Percentiles rank a stretch among this genome's conserved stretches.
Conservation (phyloP, 2,888 invertebrate species). For the Tachina grossa region DNA sequence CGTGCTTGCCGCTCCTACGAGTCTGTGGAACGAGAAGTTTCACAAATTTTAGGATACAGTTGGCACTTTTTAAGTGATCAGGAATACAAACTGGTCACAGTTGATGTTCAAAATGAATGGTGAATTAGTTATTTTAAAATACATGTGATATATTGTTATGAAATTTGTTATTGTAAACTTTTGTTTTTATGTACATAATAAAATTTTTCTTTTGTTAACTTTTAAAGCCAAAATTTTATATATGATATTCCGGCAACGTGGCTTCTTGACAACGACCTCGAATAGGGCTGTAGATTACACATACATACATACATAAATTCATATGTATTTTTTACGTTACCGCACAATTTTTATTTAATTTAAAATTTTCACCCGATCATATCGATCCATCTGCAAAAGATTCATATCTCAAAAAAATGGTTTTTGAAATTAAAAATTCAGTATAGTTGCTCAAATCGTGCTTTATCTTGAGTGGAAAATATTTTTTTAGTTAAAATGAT, state of each 20-base stretch:
- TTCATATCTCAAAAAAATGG: too few relatives aligned
- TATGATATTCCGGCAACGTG: not conserved
- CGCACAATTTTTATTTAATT: too few relatives aligned
- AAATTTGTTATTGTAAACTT: slow-evolving; percentile 32
- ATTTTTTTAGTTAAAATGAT: too few relatives aligned
- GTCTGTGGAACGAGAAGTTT: slow-evolving; percentile 87
- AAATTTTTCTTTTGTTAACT: slow-evolving; percentile 39
- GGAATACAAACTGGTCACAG: slow-evolving; percentile 84
- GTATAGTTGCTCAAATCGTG: too few relatives aligned
- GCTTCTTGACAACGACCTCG: too few relatives aligned
- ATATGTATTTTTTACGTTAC: too few relatives aligned
- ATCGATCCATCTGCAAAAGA: too few relatives aligned
- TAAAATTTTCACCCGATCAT: too few relatives aligned
- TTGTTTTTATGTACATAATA: slow-evolving; percentile 30
- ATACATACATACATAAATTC: too few relatives aligned
- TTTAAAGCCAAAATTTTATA: not conserved
- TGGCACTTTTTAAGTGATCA: slow-evolving; percentile 88
- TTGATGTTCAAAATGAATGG: slow-evolving; percentile 78
- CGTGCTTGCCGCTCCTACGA: slow-evolving; percentile 86
- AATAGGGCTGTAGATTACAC: too few relatives aligned
- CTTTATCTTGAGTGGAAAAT: too few relatives aligned
- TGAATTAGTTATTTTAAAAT: slow-evolving; percentile 58
- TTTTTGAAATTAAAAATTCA: too few relatives aligned
- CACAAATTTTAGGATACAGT: slow-evolving; percentile 86
- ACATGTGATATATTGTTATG: slow-evolving; percentile 65